A percentile compares a stretch with the other conserved stretches of the same genome.
Evolutionary conservation across 2,797 vertebrate genomes (phyloP).

Genomic region (Botia almorhae): DNA sequence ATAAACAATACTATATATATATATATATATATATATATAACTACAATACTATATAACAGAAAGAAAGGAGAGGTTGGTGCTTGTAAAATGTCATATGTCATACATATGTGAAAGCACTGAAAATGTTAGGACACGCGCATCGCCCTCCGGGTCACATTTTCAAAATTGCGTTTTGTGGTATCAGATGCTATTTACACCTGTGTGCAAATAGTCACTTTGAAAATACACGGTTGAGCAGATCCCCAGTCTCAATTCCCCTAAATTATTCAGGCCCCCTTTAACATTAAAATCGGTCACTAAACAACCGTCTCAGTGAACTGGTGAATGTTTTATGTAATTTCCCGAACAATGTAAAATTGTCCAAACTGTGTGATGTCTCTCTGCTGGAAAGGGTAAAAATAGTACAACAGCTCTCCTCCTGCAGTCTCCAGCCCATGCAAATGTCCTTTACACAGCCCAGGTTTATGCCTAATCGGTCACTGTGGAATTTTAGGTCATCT

Average conservation of each 20-base stretch:
- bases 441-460: constrained; percentile 6
- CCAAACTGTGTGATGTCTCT: background rate
- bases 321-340: background rate
- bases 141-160: background rate
- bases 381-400: background rate
- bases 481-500: background rate
- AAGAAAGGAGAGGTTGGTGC: too few relatives aligned
- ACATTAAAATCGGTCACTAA: constrained; percentile 10
- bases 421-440: constrained; percentile 5
- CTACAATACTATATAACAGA: too few relatives aligned
- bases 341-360: constrained; percentile 2
- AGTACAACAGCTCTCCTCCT: background rate
- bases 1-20: too few relatives aligned
- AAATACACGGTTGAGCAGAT: background rate
- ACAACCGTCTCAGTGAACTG: background rate
- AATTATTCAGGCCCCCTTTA: constrained; percentile 29
- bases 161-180: constrained; percentile 2
- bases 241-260: background rate
- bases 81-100: background rate
- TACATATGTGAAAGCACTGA: background rate
- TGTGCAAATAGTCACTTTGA: background rate
- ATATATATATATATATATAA: too few relatives aligned
- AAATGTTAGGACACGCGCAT: background rate
- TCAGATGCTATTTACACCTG: constrained; percentile 1
- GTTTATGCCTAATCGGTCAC: background rate